Base-by-base conservation (phyloP, 2,888 invertebrate species). In the Drosophila mimica region DNA sequence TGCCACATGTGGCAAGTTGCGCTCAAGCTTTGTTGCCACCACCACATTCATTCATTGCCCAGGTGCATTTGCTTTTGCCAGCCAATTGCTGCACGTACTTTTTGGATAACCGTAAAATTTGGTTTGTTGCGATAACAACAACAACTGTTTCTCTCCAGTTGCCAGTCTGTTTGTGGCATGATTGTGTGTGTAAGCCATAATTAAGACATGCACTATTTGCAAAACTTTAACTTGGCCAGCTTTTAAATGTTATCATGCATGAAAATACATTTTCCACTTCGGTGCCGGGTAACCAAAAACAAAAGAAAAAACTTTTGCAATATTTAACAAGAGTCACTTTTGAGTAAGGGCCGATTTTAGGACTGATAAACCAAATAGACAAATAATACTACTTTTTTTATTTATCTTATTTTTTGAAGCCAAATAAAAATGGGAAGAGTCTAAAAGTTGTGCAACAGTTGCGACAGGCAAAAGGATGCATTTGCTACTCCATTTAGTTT, bases 1-100 rank as follows among this genome's bases (percentile, higher is more conserved):
- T 90, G 89, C 90, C 89, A 88, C 83, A 87, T 87, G 90, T 75
- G 87, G 82, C 88, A 79, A 77, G 79, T 72, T 80, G 83, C 62
- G 53, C 68, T 60, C 52, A 9, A 9, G 61, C 70, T 64, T 68
- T 56, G 62, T 74, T 68, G 58, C 60, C 25, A 25, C 77, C 78
- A 59, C 46, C 46, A 46, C 46, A 46, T 25, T 15, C 25, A 34
- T 15, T 33, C 33, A 15, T 62, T 66, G 70, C 80, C 59, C 79
- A 88, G 82, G 76, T 84, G 85, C 74, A 69, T 75, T 79, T 77
- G 80, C 59, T 36, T 70, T 69, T 70, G 51, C 60, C 53, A 64
- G 73, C 64, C 70, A 71, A 59, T 73, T 83, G 69, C 59, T 34
- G 70, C 77, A 72, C 73, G 70, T 81, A 67, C 73, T 74, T 70